Conservation (phyloP, 2,888 invertebrate species). For the Gisinianus flammeolus region DNA sequence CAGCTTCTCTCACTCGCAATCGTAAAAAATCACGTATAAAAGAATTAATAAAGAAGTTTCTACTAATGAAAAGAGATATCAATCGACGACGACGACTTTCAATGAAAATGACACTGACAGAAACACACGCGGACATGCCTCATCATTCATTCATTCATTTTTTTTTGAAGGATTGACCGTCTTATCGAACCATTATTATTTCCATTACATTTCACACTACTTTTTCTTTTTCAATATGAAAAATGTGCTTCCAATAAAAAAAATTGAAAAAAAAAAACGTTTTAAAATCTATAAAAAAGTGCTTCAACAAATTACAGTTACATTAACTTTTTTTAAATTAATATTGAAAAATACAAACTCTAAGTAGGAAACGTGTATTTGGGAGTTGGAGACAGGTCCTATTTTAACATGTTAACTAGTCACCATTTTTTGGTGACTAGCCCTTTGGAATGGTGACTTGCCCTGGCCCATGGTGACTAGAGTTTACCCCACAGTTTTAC, state of each 20-base stretch:
- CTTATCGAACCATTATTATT: slow-evolving; percentile 20
- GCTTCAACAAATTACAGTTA: not conserved
- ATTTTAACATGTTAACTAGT: too few species aligned
- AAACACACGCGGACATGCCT: slow-evolving; percentile 25
- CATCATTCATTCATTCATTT: slow-evolving; percentile 12
- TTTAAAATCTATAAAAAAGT: not conserved
- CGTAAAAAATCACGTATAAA: not conserved
- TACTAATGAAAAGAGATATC: slow-evolving; percentile 15
- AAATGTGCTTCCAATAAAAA: not conserved
- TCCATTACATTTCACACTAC: not conserved
- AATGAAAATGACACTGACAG: slow-evolving; percentile 26
- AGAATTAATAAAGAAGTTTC: not conserved
- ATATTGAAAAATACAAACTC: too few species aligned
- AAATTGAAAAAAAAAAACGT: not conserved
- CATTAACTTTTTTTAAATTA: not conserved
- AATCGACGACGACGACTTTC: not conserved
- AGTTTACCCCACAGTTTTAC: too few species aligned
- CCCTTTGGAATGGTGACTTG: too few species aligned
- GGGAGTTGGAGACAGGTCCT: too few species aligned
- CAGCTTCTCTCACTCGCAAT: slow-evolving; percentile 8
- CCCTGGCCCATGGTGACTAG: too few species aligned
- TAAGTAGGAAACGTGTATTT: too few species aligned
- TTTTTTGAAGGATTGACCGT: slow-evolving; percentile 31
- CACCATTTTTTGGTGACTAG: too few species aligned
- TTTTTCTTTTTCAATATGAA: not conserved